phyloP scores from a whole-genome alignment of 2,113 vertebrate genomes.

The Spilogale gracilis region DNA sequence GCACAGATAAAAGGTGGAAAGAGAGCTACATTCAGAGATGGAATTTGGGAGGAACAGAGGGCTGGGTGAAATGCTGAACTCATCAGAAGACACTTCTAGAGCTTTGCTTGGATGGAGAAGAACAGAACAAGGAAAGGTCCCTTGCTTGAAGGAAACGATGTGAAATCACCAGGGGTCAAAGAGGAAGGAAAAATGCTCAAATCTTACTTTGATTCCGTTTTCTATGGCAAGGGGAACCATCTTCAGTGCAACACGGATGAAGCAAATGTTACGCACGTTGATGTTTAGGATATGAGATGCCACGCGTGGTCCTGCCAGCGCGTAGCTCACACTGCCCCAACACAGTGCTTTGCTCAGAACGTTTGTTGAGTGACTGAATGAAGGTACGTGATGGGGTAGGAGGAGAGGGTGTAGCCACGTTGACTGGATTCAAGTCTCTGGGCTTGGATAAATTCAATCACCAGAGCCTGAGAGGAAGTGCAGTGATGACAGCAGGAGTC shows the following conservation, averaged over 20 bases:
- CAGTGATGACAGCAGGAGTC: conserved; percentile 29
- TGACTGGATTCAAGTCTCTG: not conserved
- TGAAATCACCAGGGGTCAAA: not conserved
- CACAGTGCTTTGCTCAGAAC: no score
- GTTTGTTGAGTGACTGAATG: not conserved
- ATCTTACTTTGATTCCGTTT: not conserved
- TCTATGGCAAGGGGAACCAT: not conserved
- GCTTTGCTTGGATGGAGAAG: not conserved
- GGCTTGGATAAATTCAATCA: not conserved
- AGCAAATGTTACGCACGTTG: accelerated
- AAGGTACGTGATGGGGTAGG: not conserved
- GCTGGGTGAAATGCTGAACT: not conserved
- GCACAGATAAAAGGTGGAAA: not conserved
- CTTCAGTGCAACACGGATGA: not conserved
- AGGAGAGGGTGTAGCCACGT: no score
- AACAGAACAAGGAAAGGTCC: not conserved
- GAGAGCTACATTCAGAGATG: not conserved
- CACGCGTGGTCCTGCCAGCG: not conserved
- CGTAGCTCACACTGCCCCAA: not conserved
- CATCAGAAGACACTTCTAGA: not conserved
- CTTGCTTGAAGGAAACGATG: not conserved
- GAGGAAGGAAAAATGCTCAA: not conserved
- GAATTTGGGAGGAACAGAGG: not conserved
- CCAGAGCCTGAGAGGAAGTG: not conserved
- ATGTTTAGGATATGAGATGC: not conserved